phyloP scores from a whole-genome alignment of 1,140 invertebrate genomes.

The Drosophila cardini region DNA sequence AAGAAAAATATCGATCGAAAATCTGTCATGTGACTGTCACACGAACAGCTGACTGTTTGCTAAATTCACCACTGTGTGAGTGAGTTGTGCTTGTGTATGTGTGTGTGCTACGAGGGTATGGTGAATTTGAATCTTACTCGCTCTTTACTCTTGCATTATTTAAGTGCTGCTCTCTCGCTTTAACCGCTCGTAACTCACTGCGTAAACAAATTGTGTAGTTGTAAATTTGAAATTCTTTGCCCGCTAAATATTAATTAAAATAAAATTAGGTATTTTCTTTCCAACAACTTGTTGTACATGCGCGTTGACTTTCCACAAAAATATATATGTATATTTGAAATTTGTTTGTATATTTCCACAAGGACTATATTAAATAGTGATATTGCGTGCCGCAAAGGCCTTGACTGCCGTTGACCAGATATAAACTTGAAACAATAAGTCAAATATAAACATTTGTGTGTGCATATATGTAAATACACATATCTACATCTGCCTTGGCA shows the following conservation, averaged over 20 bases:
- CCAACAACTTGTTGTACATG: conserved; percentile 13
- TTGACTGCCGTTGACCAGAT: conserved; percentile 67
- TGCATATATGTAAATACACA: background rate
- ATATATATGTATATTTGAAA: background rate
- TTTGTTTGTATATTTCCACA: conserved; percentile 20
- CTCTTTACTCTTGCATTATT: conserved; percentile 3
- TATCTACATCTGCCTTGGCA: conserved; percentile 29
- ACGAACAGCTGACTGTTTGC: conserved; percentile 70
- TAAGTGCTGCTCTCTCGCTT: background rate
- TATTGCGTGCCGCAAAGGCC: conserved; percentile 72
- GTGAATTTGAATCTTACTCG: conserved; percentile 16
- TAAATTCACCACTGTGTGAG: conserved; percentile 58
- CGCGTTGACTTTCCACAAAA: background rate
- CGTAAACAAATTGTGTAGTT: conserved; percentile 67
- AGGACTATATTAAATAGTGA: conserved; percentile 70
- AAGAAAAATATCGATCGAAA: conserved; percentile 81
- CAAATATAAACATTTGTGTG: conserved; percentile 39
- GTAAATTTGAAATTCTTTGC: conserved; percentile 51
- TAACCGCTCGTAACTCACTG: conserved; percentile 30
- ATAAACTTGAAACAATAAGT: conserved; percentile 70
- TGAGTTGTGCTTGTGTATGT: conserved; percentile 7
- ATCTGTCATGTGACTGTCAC: conserved; percentile 82
- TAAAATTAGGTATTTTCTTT: conserved; percentile 26
- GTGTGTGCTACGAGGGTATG: conserved; percentile 22
- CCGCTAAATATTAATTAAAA: conserved; percentile 34